Base-by-base conservation (phyloP, 1,140 invertebrate species). In the Hormaphis cornu region DNA sequence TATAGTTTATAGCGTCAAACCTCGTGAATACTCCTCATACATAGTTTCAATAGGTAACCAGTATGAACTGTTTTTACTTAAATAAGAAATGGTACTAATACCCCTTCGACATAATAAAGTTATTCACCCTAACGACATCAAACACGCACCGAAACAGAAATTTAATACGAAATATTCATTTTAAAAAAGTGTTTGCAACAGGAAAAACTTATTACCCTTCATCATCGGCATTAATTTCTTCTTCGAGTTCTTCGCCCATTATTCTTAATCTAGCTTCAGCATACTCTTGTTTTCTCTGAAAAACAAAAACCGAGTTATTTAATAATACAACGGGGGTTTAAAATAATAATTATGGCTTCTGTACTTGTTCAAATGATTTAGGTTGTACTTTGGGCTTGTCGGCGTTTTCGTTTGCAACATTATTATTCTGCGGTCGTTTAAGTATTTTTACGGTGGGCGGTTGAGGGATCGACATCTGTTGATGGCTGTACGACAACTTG, bases 221-320 rank as follows among this genome's bases (percentile, higher is more conserved):
- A 66, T 66, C 61, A 6, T 66, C 61, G 26, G 44, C 61, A 66
- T 66, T 66, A 8, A 48, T 18, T 2, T 66, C 61, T 48, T 48
- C 42, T 48, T 48, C 42, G 5, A 10, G 28, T 48, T 66, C 61
- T 66, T 66, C 61, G 1, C 61, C 61, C 61, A 66, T 66, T 33
- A 66, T 66, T 66, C 61, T 24, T 50, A 66, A 50, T 35, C 61
- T 50, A 30, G 61, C 61, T 48, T 66, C 61, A n/a, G 61, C 61
- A 48, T 66, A 66, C 14, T 66, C 61, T 48, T 66, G 61, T 66
- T 66, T 66, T 66, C 61, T 66, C 61, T 66, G 35, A 16, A 63
- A 5, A 40, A 40, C 1, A 58, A 58, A 40, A 12, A n/a, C 35
- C 6, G 35, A 8, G 35, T 8, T 14, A 37, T 8, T 37, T 6